phyloP scores from a whole-genome alignment of 2,888 invertebrate species.

The Drosophila ezoana region DNA sequence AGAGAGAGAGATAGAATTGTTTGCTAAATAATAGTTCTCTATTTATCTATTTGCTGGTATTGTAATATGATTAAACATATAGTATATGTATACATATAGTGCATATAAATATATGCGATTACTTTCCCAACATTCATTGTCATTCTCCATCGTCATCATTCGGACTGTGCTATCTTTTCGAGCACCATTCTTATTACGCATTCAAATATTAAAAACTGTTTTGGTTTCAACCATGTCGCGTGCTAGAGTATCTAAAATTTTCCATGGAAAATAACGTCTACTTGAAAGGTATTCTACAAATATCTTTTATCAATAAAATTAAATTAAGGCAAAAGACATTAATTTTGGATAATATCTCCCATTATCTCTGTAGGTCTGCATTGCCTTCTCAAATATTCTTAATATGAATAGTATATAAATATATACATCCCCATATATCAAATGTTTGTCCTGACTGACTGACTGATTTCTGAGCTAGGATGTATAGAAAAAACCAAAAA shows the following conservation, averaged over 20 bases:
- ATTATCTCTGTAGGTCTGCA: too few relatives aligned
- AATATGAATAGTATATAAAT: too few relatives aligned
- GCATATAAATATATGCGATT: background rate
- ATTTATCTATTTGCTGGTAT: background rate
- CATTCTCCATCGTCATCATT: constrained; percentile 8
- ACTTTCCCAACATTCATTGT: background rate
- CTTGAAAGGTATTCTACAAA: too few relatives aligned
- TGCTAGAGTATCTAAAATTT: constrained; percentile 1
- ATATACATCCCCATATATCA: too few relatives aligned
- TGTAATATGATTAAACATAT: background rate
- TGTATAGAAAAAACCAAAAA: too few relatives aligned
- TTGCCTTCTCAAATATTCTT: too few relatives aligned
- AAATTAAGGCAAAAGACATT: too few relatives aligned
- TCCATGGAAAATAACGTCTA: background rate
- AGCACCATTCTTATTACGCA: background rate
- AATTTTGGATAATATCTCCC: too few relatives aligned
- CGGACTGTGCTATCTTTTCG: background rate
- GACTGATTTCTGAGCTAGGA: too few relatives aligned
- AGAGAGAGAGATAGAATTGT: constrained; percentile 6
- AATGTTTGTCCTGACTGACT: too few relatives aligned
- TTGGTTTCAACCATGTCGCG: background rate
- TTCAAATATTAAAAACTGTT: background rate
- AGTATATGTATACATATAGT: background rate
- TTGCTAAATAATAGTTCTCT: background rate
- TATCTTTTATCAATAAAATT: too few relatives aligned